phyloP scores from a whole-genome alignment of 92 coral and sea anemone genomes.

The Desmophyllum pertusum region DNA sequence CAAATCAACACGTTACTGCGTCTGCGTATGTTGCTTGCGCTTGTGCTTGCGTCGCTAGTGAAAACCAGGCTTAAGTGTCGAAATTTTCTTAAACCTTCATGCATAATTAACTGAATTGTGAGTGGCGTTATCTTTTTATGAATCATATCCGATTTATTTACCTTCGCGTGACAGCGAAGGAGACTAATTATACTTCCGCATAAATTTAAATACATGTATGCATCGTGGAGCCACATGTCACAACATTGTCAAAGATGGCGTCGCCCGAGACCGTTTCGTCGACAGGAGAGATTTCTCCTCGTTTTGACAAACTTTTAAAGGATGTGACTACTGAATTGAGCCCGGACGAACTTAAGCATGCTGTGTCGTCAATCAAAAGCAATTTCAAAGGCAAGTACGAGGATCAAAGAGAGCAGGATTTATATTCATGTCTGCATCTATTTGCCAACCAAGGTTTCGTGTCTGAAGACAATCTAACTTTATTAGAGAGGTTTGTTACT shows the following conservation, averaged over 20 bases:
- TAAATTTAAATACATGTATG: neutral
- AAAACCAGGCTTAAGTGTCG: too few relatives aligned
- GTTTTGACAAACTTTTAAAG: constrained; percentile 10
- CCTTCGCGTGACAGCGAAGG: too few relatives aligned
- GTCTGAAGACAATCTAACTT: constrained; percentile 31
- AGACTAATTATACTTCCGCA: constrained; percentile 15
- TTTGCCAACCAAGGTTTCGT: constrained; percentile 33
- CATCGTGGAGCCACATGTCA: constrained; percentile 11
- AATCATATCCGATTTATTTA: neutral
- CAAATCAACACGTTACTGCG: too few relatives aligned
- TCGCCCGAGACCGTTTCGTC: neutral
- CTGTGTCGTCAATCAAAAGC: constrained; percentile 16
- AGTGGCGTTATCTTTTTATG: neutral
- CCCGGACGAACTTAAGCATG: constrained; percentile 17
- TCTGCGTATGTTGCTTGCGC: too few relatives aligned
- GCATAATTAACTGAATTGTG: too few relatives aligned
- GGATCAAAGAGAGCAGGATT: constrained; percentile 15
- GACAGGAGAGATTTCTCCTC: constrained; percentile 21
- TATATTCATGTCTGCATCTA: constrained; percentile 30
- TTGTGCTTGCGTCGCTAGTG: too few relatives aligned
- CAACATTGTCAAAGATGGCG: constrained; percentile 20
- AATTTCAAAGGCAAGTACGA: constrained; percentile 18
- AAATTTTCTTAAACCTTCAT: too few relatives aligned
- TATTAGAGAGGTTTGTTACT: constrained; percentile 26
- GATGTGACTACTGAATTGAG: constrained; percentile 11